Percentiles rank a stretch among this genome's conserved stretches.
phyloP scores from a whole-genome alignment of 2,113 vertebrate species.

The Barnardius zonarius region DNA sequence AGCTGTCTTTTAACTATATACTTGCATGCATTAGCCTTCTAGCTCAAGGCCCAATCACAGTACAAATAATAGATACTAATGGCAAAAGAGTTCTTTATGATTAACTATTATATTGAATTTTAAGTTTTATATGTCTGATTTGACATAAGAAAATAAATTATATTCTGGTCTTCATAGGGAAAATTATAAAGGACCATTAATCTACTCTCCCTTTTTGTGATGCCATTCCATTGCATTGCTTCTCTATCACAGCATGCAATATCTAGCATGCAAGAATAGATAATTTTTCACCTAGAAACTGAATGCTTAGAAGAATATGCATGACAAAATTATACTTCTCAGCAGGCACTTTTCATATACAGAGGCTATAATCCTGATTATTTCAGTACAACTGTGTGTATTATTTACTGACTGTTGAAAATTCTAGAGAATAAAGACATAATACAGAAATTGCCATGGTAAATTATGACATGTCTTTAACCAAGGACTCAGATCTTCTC shows the following conservation, averaged over 20 bases:
- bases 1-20: not conserved
- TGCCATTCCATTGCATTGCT: not conserved
- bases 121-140: not conserved
- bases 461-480: not conserved
- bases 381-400: not conserved
- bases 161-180: not conserved
- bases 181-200: not conserved
- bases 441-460: not conserved
- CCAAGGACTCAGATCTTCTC: not conserved
- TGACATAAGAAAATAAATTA: not conserved
- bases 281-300: not conserved
- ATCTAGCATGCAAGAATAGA: not conserved
- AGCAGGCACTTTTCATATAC: not conserved
- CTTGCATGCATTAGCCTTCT: not conserved
- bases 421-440: not conserved
- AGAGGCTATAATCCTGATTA: not conserved
- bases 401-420: slow-evolving; percentile 1
- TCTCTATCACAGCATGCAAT: not conserved
- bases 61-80: not conserved
- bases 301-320: not conserved
- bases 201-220: not conserved
- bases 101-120: not conserved
- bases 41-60: not conserved
- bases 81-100: not conserved
- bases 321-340: not conserved